A percentile compares a stretch with the other conserved stretches of the same genome.
Conservation (phyloP, 2,888 invertebrate species). For the Incurvaria masculella region DNA sequence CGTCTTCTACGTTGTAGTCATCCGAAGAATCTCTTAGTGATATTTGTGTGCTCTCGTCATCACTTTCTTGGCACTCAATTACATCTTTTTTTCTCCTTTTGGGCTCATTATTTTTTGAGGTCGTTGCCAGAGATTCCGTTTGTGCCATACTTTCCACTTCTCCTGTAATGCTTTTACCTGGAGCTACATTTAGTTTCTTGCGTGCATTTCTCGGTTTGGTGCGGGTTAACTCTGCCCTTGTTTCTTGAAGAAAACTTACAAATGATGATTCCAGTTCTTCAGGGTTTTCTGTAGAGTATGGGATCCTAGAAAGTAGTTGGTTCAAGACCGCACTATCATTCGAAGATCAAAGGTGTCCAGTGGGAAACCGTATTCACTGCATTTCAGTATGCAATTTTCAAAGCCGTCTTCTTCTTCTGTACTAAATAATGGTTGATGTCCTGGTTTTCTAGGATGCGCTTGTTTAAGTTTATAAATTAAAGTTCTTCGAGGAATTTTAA, state of each 20-base stretch:
- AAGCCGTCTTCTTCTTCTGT: conserved; percentile 11
- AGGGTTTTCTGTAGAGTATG: not conserved
- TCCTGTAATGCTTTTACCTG: conserved; percentile 8
- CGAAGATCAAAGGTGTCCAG: conserved; percentile 10
- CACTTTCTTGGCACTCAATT: too few species aligned
- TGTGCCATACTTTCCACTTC: not conserved
- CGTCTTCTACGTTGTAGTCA: too few species aligned
- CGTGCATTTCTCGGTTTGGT: conserved; percentile 1
- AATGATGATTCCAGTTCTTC: not conserved
- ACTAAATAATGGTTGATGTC: conserved; percentile 9
- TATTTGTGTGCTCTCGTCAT: too few species aligned
- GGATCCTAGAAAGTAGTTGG: not conserved
- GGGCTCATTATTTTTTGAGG: too few species aligned
- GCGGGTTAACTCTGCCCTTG: not conserved
- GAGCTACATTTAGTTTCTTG: conserved; percentile 4
- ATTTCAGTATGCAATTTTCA: conserved; percentile 6
- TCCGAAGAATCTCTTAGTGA: too few species aligned
- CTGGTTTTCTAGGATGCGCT: conserved; percentile 1
- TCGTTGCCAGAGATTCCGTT: too few species aligned
- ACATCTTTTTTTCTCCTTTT: too few species aligned
- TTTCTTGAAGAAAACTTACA: conserved; percentile 3
- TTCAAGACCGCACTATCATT: conserved; percentile 9
- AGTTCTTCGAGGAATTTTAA: not conserved
- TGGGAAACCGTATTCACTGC: conserved; percentile 13
- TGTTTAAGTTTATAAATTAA: conserved; percentile 1